Evolutionary conservation across 2,888 invertebrate genomes (phyloP), one percentile per base, ranked within the genome.

Genomic region (Stenichneumon culpator): DNA sequence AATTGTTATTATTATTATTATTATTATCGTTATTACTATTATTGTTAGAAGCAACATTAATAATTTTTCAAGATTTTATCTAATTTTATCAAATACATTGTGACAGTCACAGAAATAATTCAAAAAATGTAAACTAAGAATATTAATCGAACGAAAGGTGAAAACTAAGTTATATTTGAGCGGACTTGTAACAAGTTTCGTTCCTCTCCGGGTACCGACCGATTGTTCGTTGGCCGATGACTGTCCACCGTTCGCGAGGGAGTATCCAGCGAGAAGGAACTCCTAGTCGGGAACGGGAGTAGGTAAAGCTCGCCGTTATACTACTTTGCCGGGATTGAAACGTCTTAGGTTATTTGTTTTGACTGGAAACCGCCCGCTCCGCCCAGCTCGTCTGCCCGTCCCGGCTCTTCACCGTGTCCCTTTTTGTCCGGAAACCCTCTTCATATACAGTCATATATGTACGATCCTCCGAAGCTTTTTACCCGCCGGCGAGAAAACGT

Each of bases 301-400:
- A 78, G 88, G 84, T 85, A 78, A 87, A 86, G 79, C 77, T 82
- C 83, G 74, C 50, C 57, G 79, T 19, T 57, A 28, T 83, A 82
- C 86, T 81, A 78, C 87, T 87, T 88, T 82, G 87, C 82, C 78
- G 86, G 86, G 88, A 90, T 90, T 90, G 91, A 93, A 93, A 92
- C 90, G 92, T 93, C 90, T 90, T 88, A 89, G 89, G 90, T 93
- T 92, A 93, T 93, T 93, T 92, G 92, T 93, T 93, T 91, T 90
- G 91, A 93, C 92, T 90, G 90, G 88, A 88, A 87, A 69, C 57
- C 69, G 63, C 89, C 78, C 82, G 92, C 89, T 84, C 92, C 93
- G 92, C 93, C 93, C 92, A 91, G 39, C 89, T 90, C 90, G 90
- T 92, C 91, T 88, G 83, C 87, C 63, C 78, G 80, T 87, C 88